A percentile compares a stretch with the other conserved stretches of the same genome.
These are phyloP conservation scores for Nomada ferruginata DNA, from an alignment of 2,888 invertebrate genomes.

Conservation along the genomic window DNA sequence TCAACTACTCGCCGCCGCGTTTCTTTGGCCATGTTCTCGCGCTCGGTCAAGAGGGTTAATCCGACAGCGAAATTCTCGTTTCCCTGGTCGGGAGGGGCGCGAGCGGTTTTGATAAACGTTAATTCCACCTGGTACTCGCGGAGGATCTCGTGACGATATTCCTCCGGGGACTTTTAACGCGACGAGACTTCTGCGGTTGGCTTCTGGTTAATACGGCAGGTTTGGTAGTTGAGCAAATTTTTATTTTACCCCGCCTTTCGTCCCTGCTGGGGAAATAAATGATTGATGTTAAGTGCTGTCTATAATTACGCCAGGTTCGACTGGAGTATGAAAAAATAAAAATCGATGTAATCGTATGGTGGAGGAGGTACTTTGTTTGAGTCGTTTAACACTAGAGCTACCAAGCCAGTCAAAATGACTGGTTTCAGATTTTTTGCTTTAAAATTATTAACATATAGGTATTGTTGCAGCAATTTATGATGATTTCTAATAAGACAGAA, in stretches of 20 bases:
- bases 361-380: too few relatives aligned
- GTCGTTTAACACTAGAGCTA: too few relatives aligned
- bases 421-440: too few relatives aligned
- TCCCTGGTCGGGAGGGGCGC: conserved; percentile 27
- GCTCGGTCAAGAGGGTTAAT: conserved; percentile 70
- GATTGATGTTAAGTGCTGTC: not conserved
- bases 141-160: not conserved
- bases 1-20: conserved; percentile 1
- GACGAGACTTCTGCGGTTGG: not conserved
- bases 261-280: not conserved
- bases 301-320: too few relatives aligned
- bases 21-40: conserved; percentile 59
- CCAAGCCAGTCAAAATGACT: too few relatives aligned
- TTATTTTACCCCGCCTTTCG: not conserved
- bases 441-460: too few relatives aligned
- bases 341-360: too few relatives aligned
- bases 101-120: conserved; percentile 41
- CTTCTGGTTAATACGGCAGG: not conserved
- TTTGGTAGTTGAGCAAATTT: not conserved
- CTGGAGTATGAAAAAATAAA: too few relatives aligned
- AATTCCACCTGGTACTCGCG: conserved; percentile 1
- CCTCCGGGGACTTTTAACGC: not conserved
- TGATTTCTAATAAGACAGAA: too few relatives aligned
- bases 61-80: conserved; percentile 57
- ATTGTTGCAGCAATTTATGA: too few relatives aligned